phyloP scores from a whole-genome alignment of 2,113 vertebrate genomes.

The Cryptotis parvus region DNA sequence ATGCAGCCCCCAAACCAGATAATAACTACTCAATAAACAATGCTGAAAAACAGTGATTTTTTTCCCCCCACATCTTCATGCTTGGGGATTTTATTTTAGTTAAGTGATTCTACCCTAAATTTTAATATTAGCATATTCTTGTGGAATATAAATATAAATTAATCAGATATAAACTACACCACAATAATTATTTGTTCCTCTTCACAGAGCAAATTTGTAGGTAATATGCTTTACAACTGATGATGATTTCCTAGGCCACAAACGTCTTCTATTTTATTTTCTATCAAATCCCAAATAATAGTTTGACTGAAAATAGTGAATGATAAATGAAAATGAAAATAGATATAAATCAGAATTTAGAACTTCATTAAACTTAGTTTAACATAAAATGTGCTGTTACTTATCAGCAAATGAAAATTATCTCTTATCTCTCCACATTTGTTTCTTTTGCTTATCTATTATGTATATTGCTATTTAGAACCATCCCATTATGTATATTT shows the following conservation, averaged over 20 bases:
- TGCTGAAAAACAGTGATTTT: too few relatives aligned
- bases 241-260: not conserved
- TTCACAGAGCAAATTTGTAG: not conserved
- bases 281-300: not conserved
- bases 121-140: not conserved
- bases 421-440: rapidly evolving
- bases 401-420: not conserved
- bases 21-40: too few relatives aligned
- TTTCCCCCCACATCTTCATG: too few relatives aligned
- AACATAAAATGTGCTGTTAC: constrained; percentile 14
- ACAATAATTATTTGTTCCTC: not conserved
- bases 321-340: too few relatives aligned
- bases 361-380: not conserved
- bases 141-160: constrained; percentile 12
- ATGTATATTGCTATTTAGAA: too few relatives aligned
- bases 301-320: not conserved
- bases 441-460: not conserved
- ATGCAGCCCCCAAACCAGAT: too few relatives aligned
- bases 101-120: not conserved
- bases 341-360: not conserved
- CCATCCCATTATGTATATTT: too few relatives aligned
- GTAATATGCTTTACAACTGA: not conserved
- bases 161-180: not conserved
- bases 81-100: too few relatives aligned
- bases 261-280: not conserved